Evolutionary conservation across 53 echinoderm and acorn worm genomes (phyloP), one percentile per base, ranked within the genome.

Genomic region (Holothuria leucospilota): DNA sequence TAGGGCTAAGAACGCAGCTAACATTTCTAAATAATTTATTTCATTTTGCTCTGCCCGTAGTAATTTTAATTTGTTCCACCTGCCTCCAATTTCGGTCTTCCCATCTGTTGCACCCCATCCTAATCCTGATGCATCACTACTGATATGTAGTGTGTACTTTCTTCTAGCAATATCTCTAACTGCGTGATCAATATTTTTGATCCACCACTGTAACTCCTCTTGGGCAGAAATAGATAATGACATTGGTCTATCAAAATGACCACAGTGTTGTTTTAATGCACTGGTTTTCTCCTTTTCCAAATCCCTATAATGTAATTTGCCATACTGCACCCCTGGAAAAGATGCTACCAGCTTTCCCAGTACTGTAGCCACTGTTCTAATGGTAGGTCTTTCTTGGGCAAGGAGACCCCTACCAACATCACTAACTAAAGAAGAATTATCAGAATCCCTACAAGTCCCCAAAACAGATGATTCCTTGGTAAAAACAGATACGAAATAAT

Each of bases 1-100:
- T 29, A 92, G 86, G 20, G 89, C 92, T 18, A 92, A 72, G 28
- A 89, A 85, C 6, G 81, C 85, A 39, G 92, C 89, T 20, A 85
- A n/a, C n/a, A n/a, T n/a, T n/a, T n/a, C n/a, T n/a, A n/a, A n/a
- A n/a, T n/a, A n/a, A n/a, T n/a, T n/a, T 42, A 42, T 6, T 42
- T 82, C 16, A 86, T 63, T 70, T 92, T 23, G 53, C 23, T 51
- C 46, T 20, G 53, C 53, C 16, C 24, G 42, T 27, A 12, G n/a
- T 12, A 51, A 21, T 59, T 91, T 88, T 59, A 51, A 56, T 40
- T 26, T 34, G 25, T 62, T 64, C 91, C 88, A 88, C 52, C 88
- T 46, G n/a, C 91, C 91, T 40, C 91, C 91, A 66, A 79, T 87
- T 29, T 82, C 65, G 20, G 67, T 30, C 14, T 39, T 21, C 5